phyloP scores from a whole-genome alignment of 2,113 vertebrate genomes.

The Puma concolor region DNA sequence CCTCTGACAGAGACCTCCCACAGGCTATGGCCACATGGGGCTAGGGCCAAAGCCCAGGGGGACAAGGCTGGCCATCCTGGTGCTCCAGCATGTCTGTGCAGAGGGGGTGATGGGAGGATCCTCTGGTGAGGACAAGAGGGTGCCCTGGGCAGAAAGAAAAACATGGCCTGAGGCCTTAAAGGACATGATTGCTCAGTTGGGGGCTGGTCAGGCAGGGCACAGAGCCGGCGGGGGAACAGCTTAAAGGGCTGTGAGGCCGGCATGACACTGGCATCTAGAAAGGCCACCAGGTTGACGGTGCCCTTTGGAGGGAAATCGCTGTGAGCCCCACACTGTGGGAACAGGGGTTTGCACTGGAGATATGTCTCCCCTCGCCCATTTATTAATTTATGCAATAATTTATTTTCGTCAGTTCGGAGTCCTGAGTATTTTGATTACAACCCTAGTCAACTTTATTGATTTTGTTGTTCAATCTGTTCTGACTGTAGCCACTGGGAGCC shows the following conservation, averaged over 20 bases:
- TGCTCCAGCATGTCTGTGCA: not conserved
- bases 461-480: accelerated
- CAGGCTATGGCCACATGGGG: not conserved
- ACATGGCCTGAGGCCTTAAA: not conserved
- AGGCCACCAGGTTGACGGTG: not conserved
- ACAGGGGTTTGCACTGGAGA: accelerated
- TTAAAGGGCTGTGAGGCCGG: not conserved
- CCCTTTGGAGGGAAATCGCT: not conserved
- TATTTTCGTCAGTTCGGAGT: not conserved
- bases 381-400: not conserved
- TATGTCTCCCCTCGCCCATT: not conserved
- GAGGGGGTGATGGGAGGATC: not conserved
- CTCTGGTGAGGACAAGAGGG: no score
- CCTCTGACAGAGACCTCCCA: not conserved
- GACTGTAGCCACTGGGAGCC: not conserved
- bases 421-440: not conserved
- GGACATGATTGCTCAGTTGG: not conserved
- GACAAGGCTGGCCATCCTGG: accelerated
- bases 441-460: not conserved
- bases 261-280: not conserved
- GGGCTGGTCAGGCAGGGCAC: not conserved
- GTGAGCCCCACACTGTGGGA: accelerated
- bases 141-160: not conserved
- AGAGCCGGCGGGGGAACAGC: not conserved
- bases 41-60: no score